Evolutionary conservation across 2,888 invertebrate genomes (phyloP).

Genomic region (Sicus ferrugineus): DNA sequence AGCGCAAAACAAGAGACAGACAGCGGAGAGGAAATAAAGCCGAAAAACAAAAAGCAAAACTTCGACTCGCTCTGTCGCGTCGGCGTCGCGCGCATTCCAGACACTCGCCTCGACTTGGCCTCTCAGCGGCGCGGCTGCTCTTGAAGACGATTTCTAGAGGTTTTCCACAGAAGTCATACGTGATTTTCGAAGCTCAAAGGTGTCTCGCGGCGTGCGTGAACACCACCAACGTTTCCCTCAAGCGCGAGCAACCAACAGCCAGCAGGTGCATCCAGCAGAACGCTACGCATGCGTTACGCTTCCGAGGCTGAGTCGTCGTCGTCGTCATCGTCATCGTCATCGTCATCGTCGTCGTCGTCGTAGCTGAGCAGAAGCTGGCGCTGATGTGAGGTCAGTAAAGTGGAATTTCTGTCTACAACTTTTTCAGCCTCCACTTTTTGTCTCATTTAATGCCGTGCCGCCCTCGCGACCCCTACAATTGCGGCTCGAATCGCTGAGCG

Average conservation of each 20-base stretch:
- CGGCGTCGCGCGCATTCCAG: conserved; percentile 22
- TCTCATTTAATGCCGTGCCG: background rate
- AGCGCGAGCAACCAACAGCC: background rate
- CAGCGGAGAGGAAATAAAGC: conserved; percentile 4
- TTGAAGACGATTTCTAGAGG: background rate
- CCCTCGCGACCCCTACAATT: background rate
- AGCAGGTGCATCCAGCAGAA: conserved; percentile 14
- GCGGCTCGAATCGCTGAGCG: background rate
- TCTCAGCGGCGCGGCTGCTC: background rate
- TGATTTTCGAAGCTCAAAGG: background rate
- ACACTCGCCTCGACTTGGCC: background rate
- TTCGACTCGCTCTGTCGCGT: conserved; percentile 12
- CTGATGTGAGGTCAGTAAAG: conserved; percentile 46
- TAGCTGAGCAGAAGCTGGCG: conserved; percentile 34
- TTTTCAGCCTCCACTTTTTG: background rate
- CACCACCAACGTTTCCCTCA: background rate
- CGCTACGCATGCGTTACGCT: conserved; percentile 2
- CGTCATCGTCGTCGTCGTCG: background rate
- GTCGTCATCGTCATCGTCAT: background rate
- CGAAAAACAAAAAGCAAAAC: conserved; percentile 19
- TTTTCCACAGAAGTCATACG: background rate
- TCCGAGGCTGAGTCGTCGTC: background rate
- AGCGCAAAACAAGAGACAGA: background rate
- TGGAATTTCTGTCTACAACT: background rate
- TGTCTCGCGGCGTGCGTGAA: background rate